Evolutionary conservation across 2,888 invertebrate genomes (phyloP), one percentile per base, ranked within the genome.

Genomic region (Drosophila dives): DNA sequence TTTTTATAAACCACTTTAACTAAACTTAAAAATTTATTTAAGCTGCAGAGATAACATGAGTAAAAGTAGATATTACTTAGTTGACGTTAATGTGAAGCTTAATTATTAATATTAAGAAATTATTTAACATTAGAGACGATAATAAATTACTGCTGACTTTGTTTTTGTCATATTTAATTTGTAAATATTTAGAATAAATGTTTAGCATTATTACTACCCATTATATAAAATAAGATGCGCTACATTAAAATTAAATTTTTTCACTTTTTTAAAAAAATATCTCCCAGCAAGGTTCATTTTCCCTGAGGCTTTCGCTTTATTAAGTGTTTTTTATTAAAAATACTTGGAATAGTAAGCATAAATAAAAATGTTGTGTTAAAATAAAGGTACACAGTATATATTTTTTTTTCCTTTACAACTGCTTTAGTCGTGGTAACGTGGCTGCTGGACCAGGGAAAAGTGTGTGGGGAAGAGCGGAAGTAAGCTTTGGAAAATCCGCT

Each of bases 401-500:
- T 65, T 48, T 74, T 53, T 53, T 72, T 26, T 51, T 53, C 34
- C 34, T 53, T 34, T 32, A 49, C 48, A 65, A 53, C 54, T 53
- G 56, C 59, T 55, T 60, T 26, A 45, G 20, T 40, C 36, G 38
- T 53, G 54, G 62, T 74, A 50, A 55, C 51, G 29, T 45, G 58
- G 38, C 55, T 34, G 58, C 38, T 59, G n/a, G 62, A 36, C 20
- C 61, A 40, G 48, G 68, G 53, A 50, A 74, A 64, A 58, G 49
- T 48, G 48, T 45, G n/a, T 15, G 49, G 40, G 49, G 64, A 67
- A 56, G 74, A 29, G 32, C 26, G 58, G 38, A 55, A 20, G 38
- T 10, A 36, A 48, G 51, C 63, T 56, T 49, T 53, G 26, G 17
- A 50, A 78, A 78, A 78, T 78, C 68, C 63, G 53, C 79, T 64